Evolutionary conservation across 1,140 invertebrate genomes (phyloP).

Genomic region (Caerostris darwini): DNA sequence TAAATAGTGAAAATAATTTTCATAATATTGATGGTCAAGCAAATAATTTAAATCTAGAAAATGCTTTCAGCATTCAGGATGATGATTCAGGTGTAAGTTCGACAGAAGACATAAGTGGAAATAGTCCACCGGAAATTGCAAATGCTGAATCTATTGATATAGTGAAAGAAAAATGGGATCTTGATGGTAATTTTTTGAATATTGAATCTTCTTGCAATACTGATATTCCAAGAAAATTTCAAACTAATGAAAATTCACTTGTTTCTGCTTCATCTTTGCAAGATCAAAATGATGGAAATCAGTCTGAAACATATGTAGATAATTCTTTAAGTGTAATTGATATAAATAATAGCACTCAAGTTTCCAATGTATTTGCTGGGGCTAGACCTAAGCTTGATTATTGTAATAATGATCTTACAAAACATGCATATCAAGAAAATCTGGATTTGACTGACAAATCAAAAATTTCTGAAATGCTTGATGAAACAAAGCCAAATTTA

Average conservation of each 20-base stretch:
- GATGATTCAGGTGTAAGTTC: constrained; percentile 76
- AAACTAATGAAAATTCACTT: not conserved
- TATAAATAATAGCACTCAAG: not conserved
- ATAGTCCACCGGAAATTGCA: constrained; percentile 62
- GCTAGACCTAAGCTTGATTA: constrained; percentile 4
- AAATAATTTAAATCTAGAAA: not conserved
- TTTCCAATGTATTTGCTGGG: not conserved
- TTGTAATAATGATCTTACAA: not conserved
- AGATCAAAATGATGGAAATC: not conserved
- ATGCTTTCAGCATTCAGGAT: constrained; percentile 54
- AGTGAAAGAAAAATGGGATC: not conserved
- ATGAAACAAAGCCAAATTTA: not conserved
- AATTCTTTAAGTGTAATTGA: not conserved
- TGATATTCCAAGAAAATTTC: not conserved
- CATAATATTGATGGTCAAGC: not conserved
- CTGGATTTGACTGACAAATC: not conserved
- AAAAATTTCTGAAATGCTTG: not conserved
- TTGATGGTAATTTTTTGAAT: not conserved
- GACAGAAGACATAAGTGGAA: constrained; percentile 70
- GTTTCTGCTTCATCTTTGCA: not conserved
- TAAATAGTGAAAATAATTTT: not conserved
- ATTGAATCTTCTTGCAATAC: not conserved
- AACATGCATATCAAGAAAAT: not conserved
- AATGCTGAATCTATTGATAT: not conserved
- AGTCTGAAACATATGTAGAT: not conserved